A percentile compares a stretch with the other conserved stretches of the same genome.
Evolutionary conservation across 1,140 invertebrate species (phyloP).

Genomic region (Proctacanthus coquilletti): DNA sequence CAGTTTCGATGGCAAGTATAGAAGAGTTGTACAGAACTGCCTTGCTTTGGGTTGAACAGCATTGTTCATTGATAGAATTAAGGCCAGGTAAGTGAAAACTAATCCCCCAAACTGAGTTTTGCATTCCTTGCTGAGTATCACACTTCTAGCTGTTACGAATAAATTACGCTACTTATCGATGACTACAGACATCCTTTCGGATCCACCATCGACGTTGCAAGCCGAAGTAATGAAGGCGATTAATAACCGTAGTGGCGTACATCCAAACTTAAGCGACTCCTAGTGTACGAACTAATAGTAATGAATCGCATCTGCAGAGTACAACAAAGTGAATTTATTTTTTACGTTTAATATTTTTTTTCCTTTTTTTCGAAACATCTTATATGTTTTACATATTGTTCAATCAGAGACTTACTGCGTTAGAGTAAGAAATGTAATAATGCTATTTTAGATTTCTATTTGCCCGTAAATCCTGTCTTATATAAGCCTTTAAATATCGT

Average conservation of each 20-base stretch:
- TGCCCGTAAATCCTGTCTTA: too few species aligned
- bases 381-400: too few species aligned
- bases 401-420: too few species aligned
- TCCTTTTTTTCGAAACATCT: too few species aligned
- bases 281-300: too few species aligned
- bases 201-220: conserved; percentile 63
- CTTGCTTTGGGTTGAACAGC: conserved; percentile 86
- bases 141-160: conserved; percentile 81
- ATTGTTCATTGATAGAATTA: conserved; percentile 84
- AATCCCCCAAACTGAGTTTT: neutral
- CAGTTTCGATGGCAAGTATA: conserved; percentile 77
- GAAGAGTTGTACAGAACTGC: conserved; percentile 87
- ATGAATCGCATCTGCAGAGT: too few species aligned
- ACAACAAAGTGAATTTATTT: too few species aligned
- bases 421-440: too few species aligned
- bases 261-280: conserved; percentile 15
- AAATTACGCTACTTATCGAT: conserved; percentile 80
- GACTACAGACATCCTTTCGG: conserved; percentile 80
- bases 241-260: conserved; percentile 21
- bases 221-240: conserved; percentile 53
- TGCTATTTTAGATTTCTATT: too few species aligned
- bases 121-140: too few species aligned
- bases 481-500: too few species aligned
- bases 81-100: conserved; percentile 57
- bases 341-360: too few species aligned